A percentile compares a stretch with the other conserved stretches of the same genome.
Conservation (phyloP, 2,888 invertebrate species). For the Scrobipalpa costella region DNA sequence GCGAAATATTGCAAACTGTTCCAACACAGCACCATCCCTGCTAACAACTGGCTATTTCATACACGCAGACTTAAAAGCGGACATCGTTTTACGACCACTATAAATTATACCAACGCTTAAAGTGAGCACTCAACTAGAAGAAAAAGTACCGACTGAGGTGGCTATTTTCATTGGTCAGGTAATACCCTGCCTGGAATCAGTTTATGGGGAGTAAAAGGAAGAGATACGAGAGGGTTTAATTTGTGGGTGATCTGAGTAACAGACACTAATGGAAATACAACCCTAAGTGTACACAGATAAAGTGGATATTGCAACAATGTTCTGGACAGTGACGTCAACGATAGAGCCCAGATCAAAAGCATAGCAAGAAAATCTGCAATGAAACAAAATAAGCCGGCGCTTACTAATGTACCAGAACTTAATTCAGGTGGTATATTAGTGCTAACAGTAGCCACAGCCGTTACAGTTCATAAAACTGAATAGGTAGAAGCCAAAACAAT, state of each 20-base stretch:
- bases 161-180: conserved; percentile 56
- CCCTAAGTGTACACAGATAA: conserved; percentile 4
- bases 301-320: not conserved
- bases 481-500: conserved; percentile 18
- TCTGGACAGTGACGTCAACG: conserved; percentile 12
- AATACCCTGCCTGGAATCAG: conserved; percentile 43
- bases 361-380: conserved; percentile 11
- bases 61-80: conserved; percentile 58
- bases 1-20: not conserved
- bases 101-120: conserved; percentile 61
- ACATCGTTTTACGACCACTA: conserved; percentile 62
- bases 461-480: conserved; percentile 16
- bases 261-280: not conserved
- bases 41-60: conserved; percentile 38
- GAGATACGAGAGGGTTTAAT: conserved; percentile 34
- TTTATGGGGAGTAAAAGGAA: conserved; percentile 41
- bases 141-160: conserved; percentile 37
- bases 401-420: conserved; percentile 12
- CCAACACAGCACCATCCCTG: conserved; percentile 12
- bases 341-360: conserved; percentile 13
- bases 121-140: conserved; percentile 38
- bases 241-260: conserved; percentile 29
- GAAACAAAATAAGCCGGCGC: conserved; percentile 5
- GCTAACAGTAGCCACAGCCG: conserved; percentile 3
- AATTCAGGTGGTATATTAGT: conserved; percentile 14